Evolutionary conservation across 2,797 vertebrate genomes (phyloP), one percentile per base, ranked within the genome.

Genomic region (Pangasius krempfi): DNA sequence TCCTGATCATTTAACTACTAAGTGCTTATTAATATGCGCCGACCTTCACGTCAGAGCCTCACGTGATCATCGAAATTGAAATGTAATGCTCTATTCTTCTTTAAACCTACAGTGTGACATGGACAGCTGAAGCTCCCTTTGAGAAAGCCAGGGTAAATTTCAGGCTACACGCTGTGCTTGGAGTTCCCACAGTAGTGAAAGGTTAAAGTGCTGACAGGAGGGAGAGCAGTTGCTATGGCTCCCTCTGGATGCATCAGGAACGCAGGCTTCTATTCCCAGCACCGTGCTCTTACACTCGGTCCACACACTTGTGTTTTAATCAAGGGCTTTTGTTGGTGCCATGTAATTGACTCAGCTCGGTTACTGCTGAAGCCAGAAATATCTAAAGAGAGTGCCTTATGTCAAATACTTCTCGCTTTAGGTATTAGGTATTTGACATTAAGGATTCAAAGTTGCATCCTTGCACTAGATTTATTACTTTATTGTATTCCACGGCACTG

Each of bases 191-290:
- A 84, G 88, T 37, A 76, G 54, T 79, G 56, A 88, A 89, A 89
- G 86, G 86, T 80, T 88, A 85, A 75, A 87, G 84, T 91, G 91
- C 85, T 80, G 81, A 85, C 47, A 37, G 86, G 81, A 83, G 54
- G 30, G 90, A 89, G 89, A 90, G 90, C 85, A 50, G 92, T 93
- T 91, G 88, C 92, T 86, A 93, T 91, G 90, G 90, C 86, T 88
- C 64, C 89, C 37, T 81, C 58, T 70, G 88, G 90, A 81, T 70
- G 88, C 54, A 79, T 64, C n/a, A 80, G 76, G 87, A 91, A 92
- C 86, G 87, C 73, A 80, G 86, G 30, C 82, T 76, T 85, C 62
- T 60, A 60, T 85, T 86, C 33, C 83, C 82, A 89, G 66, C 22
- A 47, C 76, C 30, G n/a, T 14, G 79, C 37, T 73, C 54, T 16